Conservation (phyloP, 1,140 invertebrate genomes). For the Frieseomelitta varia region DNA sequence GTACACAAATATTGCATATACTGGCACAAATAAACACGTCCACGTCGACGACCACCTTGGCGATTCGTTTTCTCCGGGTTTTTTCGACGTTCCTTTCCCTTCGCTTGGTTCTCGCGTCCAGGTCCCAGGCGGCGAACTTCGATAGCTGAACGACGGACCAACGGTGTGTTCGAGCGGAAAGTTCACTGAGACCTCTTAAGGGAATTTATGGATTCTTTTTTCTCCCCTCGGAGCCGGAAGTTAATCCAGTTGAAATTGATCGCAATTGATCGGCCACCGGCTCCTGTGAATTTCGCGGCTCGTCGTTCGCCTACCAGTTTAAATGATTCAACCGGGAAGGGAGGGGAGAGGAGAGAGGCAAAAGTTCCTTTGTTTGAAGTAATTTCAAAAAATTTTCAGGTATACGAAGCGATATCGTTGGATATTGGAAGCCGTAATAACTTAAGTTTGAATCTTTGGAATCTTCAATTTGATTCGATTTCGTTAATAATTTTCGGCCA, state of each 20-base stretch:
- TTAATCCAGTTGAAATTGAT: constrained; percentile 19
- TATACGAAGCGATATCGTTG: too few relatives aligned
- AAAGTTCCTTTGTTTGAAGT: not conserved
- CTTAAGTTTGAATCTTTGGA: too few relatives aligned
- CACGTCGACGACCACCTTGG: constrained; percentile 20
- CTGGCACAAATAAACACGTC: too few relatives aligned
- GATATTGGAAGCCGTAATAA: too few relatives aligned
- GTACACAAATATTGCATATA: too few relatives aligned
- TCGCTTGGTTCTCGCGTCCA: too few relatives aligned
- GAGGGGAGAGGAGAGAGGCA: not conserved
- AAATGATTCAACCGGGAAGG: not conserved
- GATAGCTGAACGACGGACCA: constrained; percentile 36
- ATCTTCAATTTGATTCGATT: too few relatives aligned
- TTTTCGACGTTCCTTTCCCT: too few relatives aligned
- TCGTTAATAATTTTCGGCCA: too few relatives aligned
- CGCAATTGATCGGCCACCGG: not conserved
- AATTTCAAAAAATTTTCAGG: not conserved
- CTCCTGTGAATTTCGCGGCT: not conserved
- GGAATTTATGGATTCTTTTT: constrained; percentile 29
- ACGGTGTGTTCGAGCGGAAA: constrained; percentile 33
- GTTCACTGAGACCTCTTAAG: constrained; percentile 28
- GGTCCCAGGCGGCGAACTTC: constrained; percentile 1
- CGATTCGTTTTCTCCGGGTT: constrained; percentile 34
- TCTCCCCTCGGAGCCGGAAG: not conserved
- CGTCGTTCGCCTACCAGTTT: not conserved